Base-by-base conservation (phyloP, 1,140 invertebrate genomes). In the Arctopsyche grandis region DNA sequence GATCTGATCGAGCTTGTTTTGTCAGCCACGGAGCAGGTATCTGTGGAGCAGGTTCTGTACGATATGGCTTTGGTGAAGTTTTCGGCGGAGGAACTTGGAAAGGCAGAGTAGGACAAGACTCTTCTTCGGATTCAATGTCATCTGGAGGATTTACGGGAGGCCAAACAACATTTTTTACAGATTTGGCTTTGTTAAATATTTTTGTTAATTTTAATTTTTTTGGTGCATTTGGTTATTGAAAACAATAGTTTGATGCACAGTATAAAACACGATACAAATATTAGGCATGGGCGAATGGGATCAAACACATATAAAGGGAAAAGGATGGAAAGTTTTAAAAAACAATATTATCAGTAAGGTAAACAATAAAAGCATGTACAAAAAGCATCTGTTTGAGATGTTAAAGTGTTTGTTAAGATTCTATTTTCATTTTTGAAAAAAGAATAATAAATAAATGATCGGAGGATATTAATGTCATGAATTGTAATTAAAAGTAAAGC, bases 81-180 rank as follows among this genome's bases (percentile, higher is more conserved):
- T 22, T 56, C 26, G n/a, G 1, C 24, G 19, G 22, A 48, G 78
- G 44, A 66, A 38, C 10, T 24, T 43, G 22, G 43, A 44, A 71
- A 14, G 66, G 78, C 7, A 69, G n/a, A 12, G 22, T 1, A 38
- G 80, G 56, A 38, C n/a, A 19, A 84, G 85, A 29, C 66, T 83
- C 69, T 78, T 84, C 83, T 74, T 85, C 84, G 69, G 84, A 84
- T 77, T 84, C 84, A 84, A 88, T 87, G 79, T 88, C 87, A 82
- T 87, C 87, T 75, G 85, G 84, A 58, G 85, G 85, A 84, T 86
- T 88, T 76, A 85, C 84, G 81, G 91, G 91, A 81, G 91, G 91
- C 91, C 91, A 92, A 83, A 91, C 88, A 86, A 92, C 88, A 85
- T 88, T 91, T 87, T 89, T 89, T 58, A 89, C 85, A 85, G 86